Conservation (phyloP, 2,888 invertebrate genomes). For the Myopa tessellatipennis region DNA sequence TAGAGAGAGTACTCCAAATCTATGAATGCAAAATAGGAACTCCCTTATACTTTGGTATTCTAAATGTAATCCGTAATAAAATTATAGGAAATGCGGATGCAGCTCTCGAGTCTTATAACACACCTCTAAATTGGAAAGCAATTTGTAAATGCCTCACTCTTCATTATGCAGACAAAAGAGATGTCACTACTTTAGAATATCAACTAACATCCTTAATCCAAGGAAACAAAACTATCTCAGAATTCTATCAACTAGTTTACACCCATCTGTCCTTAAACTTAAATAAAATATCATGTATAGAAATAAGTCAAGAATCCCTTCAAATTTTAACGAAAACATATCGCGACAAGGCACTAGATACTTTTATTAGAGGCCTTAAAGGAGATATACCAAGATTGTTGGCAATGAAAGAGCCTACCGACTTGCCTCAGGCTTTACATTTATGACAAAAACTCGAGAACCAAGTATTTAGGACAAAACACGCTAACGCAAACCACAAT, state of each 20-base stretch:
- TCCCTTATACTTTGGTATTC: conserved; percentile 8
- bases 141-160: not conserved
- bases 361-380: conserved; percentile 7
- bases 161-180: conserved; percentile 4
- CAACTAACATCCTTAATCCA: not conserved
- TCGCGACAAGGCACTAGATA: conserved; percentile 24
- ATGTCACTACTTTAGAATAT: not conserved
- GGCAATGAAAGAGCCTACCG: conserved; percentile 16
- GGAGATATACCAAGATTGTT: conserved; percentile 24
- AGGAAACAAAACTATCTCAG: not conserved
- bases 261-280: conserved; percentile 36
- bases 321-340: conserved; percentile 9
- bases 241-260: conserved; percentile 33
- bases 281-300: conserved; percentile 26
- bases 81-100: not conserved
- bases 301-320: conserved; percentile 6
- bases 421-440: conserved; percentile 26
- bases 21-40: not conserved
- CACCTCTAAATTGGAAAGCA: not conserved
- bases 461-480: not conserved
- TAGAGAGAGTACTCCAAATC: not conserved
- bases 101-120: not conserved
- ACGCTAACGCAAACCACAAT: not conserved
- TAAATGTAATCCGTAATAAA: not conserved
- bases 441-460: conserved; percentile 24